Percentiles rank a stretch among this genome's conserved stretches.
Evolutionary conservation across 2,797 vertebrate genomes (phyloP).

Genomic region (Heterohyrax brucei): DNA sequence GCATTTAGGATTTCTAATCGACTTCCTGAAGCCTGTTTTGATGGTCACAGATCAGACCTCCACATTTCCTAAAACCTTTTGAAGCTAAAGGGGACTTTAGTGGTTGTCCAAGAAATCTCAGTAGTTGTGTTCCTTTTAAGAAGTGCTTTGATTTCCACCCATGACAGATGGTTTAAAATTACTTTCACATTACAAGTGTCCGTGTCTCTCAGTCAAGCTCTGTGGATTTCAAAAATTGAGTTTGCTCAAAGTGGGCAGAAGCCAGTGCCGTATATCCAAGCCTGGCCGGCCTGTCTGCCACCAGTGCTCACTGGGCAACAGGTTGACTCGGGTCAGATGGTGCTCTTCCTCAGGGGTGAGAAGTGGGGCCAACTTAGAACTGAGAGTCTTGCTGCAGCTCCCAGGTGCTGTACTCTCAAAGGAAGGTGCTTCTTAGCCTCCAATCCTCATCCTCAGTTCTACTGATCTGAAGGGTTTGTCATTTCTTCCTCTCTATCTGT

Average conservation of each 20-base stretch:
- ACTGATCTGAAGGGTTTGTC: background rate
- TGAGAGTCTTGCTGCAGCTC: background rate
- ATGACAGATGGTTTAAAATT: background rate
- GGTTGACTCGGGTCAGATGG: background rate
- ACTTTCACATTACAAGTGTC: background rate
- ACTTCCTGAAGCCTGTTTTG: background rate
- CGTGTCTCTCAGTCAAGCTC: background rate
- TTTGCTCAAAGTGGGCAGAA: background rate
- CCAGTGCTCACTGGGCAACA: background rate
- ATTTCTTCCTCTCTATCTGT: background rate
- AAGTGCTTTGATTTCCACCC: background rate
- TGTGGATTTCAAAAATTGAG: background rate
- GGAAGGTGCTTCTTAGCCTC: background rate
- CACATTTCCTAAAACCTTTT: background rate
- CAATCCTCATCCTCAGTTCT: background rate
- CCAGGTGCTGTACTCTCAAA: background rate
- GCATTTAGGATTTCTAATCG: background rate
- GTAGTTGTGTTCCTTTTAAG: background rate
- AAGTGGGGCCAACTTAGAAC: background rate
- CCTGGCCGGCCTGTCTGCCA: background rate
- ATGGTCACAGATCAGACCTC: background rate
- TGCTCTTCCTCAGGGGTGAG: background rate
- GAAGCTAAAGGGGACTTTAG: no score
- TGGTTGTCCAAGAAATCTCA: background rate
- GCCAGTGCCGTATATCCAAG: background rate